Evolutionary conservation across 2,888 invertebrate genomes (phyloP), one percentile per base, ranked within the genome.

Genomic region (Trilocha varians): DNA sequence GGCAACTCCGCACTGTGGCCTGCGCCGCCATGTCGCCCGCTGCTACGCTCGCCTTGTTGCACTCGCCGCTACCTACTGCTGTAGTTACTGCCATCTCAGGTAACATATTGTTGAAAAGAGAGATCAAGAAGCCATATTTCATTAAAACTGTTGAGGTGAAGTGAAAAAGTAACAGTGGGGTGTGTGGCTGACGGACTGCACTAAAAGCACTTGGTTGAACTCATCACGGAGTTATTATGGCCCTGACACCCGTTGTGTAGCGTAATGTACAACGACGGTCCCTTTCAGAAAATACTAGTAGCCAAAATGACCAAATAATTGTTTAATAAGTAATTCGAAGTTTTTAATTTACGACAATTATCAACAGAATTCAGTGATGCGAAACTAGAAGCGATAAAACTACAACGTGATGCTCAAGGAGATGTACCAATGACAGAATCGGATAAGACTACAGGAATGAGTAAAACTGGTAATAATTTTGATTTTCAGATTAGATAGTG

Each of bases 11-110:
- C 60, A 94, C 93, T 2, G 88, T 95, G 16, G 93, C 94, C 1
- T 85, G 92, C 49, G 93, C 93, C 5, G 93, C 94, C 57, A 91
- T 95, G 78, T 96, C 96, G 2, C 91, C 93, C 0, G 88, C 90
- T 16, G 93, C 93, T 40, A 90, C 93, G 13, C 88, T 89, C 55
- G 91, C 92, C 56, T 80, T 97, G 48, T 87, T 96, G 44, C 91
- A 91, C 68, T 94, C 94, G 0, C 90, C 51, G 2, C 55, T 71
- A 46, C 70, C 70, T 0, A 87, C 88, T 42, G 90, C 90, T 3
- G 89, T 94, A 36, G 88, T 71, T n/a, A 50, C 53, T 1, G 72
- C 75, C 35, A 56, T 79, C 36, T 52, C 68, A 13, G 78, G 79
- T 79, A 37, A 4, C 25, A 25, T 18, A 18, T 18, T 18, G 18